Percentiles rank a stretch among this genome's conserved stretches.
Evolutionary conservation across 2,113 vertebrate genomes (phyloP).

Genomic region (Anhinga anhinga): DNA sequence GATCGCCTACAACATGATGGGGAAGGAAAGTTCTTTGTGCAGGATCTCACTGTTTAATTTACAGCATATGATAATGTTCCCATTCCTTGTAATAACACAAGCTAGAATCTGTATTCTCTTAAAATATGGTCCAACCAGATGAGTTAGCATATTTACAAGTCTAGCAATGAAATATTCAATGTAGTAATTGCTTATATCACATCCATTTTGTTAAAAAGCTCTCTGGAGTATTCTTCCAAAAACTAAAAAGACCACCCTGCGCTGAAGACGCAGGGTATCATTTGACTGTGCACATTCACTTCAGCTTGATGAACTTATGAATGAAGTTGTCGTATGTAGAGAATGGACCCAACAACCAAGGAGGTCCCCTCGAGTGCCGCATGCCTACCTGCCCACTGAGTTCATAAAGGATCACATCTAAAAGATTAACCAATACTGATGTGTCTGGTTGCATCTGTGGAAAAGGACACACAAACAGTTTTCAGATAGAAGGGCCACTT

Average conservation of each 20-base stretch:
- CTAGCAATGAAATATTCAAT: slow-evolving; percentile 13
- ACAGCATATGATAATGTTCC: not conserved
- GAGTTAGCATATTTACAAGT: slow-evolving; percentile 32
- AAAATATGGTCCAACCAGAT: slow-evolving; percentile 13
- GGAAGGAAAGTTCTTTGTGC: not conserved
- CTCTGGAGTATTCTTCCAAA: not conserved
- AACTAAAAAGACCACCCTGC: not conserved
- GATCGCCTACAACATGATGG: rapidly evolving
- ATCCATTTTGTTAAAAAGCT: not conserved
- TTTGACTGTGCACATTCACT: not conserved
- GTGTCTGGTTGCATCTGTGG: not conserved
- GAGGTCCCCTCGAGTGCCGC: not conserved
- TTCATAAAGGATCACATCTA: not conserved
- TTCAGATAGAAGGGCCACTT: not conserved
- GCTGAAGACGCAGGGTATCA: not conserved
- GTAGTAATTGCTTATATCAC: not conserved
- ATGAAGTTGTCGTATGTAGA: not conserved
- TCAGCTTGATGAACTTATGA: not conserved
- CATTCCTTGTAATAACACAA: not conserved
- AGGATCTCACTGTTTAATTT: not conserved
- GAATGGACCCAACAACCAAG: not conserved
- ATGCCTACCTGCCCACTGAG: not conserved
- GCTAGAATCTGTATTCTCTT: not conserved
- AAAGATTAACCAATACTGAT: not conserved
- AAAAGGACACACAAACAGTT: not conserved